Conservation (phyloP, 2,888 invertebrate genomes). For the Mesorhabditis sp. region DNA sequence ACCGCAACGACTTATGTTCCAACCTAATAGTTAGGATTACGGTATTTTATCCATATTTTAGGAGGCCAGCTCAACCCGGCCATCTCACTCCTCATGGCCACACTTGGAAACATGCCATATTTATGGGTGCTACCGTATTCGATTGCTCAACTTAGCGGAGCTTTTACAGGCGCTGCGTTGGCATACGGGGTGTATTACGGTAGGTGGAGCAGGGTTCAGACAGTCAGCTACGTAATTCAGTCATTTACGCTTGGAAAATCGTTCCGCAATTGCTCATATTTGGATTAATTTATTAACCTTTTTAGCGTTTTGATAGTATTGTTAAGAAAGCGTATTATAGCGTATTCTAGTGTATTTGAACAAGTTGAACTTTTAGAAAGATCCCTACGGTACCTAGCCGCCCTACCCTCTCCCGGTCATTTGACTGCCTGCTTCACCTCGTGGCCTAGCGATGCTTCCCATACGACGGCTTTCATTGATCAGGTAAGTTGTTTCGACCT, state of each 20-base stretch:
- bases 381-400: not conserved
- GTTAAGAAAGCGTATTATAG: too few relatives aligned
- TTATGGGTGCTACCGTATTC: not conserved
- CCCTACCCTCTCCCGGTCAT: too few relatives aligned
- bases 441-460: not conserved
- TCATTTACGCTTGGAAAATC: not conserved
- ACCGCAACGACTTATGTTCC: too few relatives aligned
- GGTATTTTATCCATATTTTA: not conserved
- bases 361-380: too few relatives aligned
- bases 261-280: too few relatives aligned
- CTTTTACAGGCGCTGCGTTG: not conserved
- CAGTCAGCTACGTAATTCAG: not conserved
- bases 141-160: not conserved
- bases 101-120: not conserved
- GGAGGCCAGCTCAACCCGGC: conserved; percentile 3
- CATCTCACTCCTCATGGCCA: not conserved
- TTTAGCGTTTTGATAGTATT: too few relatives aligned
- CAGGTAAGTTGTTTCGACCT: too few relatives aligned
- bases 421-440: conserved; percentile 4
- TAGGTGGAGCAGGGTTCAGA: not conserved
- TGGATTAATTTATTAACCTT: too few relatives aligned
- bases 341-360: too few relatives aligned
- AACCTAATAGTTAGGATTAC: too few relatives aligned
- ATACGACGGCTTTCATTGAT: not conserved
- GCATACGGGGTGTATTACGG: not conserved